Evolutionary conservation across 2,888 invertebrate species (phyloP).

Genomic region (Leptothorax acervorum): DNA sequence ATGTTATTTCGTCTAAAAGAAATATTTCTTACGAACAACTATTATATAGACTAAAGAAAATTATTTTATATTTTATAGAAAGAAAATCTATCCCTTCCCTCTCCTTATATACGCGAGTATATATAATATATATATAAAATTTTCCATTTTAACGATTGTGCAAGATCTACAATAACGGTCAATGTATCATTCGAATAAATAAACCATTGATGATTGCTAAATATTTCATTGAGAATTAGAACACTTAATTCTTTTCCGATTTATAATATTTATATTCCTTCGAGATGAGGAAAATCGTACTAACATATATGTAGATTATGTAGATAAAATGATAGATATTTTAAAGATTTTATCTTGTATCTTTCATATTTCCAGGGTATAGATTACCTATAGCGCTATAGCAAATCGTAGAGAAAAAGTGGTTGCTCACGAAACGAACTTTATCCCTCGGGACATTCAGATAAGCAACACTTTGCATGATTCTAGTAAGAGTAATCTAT

Average conservation of each 20-base stretch:
- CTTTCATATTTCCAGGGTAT: neutral
- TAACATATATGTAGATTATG: neutral
- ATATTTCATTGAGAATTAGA: neutral
- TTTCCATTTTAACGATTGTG: neutral
- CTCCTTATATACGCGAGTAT: too few species aligned
- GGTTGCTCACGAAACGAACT: neutral
- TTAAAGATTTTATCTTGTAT: neutral
- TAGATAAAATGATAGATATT: neutral
- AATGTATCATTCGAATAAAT: neutral
- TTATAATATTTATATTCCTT: neutral
- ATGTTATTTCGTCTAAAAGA: constrained; percentile 1
- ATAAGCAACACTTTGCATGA: constrained; percentile 12
- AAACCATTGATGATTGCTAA: neutral
- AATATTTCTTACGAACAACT: neutral
- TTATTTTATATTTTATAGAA: neutral
- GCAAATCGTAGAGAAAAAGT: neutral
- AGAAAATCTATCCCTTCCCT: neutral
- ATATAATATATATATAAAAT: too few species aligned
- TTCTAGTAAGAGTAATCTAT: neutral
- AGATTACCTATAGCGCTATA: neutral
- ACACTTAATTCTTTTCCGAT: neutral
- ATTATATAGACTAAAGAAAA: neutral
- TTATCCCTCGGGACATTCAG: neutral
- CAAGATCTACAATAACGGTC: neutral
- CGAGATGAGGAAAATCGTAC: neutral